These are phyloP conservation scores for Pipistrellus kuhlii DNA, from an alignment of 2,797 vertebrate species.

Conservation along the genomic window DNA sequence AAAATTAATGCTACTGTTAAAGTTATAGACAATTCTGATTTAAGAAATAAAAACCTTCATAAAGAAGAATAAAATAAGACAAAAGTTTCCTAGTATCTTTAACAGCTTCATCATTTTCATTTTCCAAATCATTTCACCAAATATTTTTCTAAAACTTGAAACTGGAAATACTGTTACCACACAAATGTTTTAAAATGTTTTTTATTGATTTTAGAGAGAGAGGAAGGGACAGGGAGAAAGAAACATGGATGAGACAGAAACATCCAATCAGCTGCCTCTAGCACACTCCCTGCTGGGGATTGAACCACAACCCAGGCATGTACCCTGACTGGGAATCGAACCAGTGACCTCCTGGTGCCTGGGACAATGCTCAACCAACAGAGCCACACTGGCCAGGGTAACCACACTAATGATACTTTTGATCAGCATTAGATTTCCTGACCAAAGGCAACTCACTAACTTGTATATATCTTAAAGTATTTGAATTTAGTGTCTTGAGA, in stretches of 20 bases:
- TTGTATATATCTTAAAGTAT: conserved; percentile 20
- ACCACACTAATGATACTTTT: neutral
- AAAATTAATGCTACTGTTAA: conserved; percentile 4
- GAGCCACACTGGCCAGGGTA: neutral
- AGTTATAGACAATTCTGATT: neutral
- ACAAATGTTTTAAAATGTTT: neutral
- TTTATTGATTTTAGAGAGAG: neutral
- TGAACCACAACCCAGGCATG: neutral
- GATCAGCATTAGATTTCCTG: conserved; percentile 18
- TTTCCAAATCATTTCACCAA: conserved; percentile 38
- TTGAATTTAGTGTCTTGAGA: conserved; percentile 19
- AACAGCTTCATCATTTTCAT: conserved; percentile 16
- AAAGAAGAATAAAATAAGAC: neutral
- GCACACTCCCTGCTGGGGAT: neutral
- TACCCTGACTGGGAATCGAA: neutral
- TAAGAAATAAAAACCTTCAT: neutral
- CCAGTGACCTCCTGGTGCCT: neutral
- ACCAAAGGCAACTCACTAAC: neutral
- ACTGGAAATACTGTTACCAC: neutral
- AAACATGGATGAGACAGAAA: neutral
- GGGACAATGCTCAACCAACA: neutral
- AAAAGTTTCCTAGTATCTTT: conserved; percentile 19
- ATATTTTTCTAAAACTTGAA: conserved; percentile 32
- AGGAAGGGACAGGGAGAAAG: neutral
- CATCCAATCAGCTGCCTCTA: neutral